Base-by-base conservation (phyloP, 2,797 vertebrate species). In the Argentina silus region DNA sequence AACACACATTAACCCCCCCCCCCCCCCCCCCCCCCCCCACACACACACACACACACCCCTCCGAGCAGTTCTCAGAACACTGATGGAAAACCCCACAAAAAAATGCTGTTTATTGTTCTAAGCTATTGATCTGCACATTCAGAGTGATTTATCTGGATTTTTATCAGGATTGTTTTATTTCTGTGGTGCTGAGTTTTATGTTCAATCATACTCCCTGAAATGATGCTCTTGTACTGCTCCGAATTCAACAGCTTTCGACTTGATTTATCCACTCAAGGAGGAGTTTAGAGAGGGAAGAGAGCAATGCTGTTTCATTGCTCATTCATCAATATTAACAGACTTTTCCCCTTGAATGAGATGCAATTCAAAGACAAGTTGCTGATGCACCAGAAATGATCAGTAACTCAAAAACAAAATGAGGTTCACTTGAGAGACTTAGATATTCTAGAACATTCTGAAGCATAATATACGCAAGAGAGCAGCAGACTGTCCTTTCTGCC, bases 241-340 rank as follows among this genome's bases (percentile, higher is more conserved):
- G 69, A 66, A 76, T 77, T 70, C 79, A 15, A 3, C 50, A 23
- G 77, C 75, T 71, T 77, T 63, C 60, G 77, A 78, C 76, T 83
- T 87, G 86, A 93, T 92, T 90, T 88, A 91, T 90, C 73, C 81
- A 76, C 81, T 78, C 59, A 89, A 80, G 79, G 78, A 60, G 74
- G 80, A 86, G 81, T 80, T 79, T 80, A 83, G 71, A 77, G 80
- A 80, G 78, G 85, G 4, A 8, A 68, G 69, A 78, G 79, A 82
- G 76, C 75, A 8, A 74, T 79, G 81, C 81, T 79, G 79, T 64
- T 69, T 75, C 51, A 69, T 7, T 27, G 75, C 81, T 74, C 75
- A 88, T 91, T 85, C 74, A 82, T 92, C 89, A 89, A 75, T 45
- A 73, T 83, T 84, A 88, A 82, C 81, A 77, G 82, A 67, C 2